Base-by-base conservation (phyloP, 2,113 vertebrate genomes). In the Myrmophylax atrothorax region DNA sequence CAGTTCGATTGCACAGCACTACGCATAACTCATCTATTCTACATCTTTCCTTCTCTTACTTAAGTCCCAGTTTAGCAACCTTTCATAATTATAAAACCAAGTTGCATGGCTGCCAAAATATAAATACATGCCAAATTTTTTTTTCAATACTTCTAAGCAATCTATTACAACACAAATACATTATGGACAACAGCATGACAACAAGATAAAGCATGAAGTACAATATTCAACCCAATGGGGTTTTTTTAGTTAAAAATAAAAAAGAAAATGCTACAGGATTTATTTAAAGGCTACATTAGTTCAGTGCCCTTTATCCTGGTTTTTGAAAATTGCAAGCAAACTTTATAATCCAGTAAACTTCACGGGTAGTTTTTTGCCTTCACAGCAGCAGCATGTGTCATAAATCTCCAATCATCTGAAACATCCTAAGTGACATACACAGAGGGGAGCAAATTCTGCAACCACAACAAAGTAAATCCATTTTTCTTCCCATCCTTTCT, bases 301-400 rank as follows among this genome's bases (percentile, higher is more conserved):
- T 78, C 67, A 47, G 6, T 42, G n/a, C 6, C 25, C 56, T 91
- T 70, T 59, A 50, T 25, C 20, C n/a, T 12, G 25, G 3, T 1
- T 67, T 83, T 92, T 90, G 60, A 3, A 28, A 73, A 80, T 67
- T 59, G 66, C 19, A 73, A 81, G 42, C 18, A 88, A 78, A 91
- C 89, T 75, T 75, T 79, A 66, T 78, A 84, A 93, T 69, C 35
- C 40, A 77, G 59, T 73, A 77, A 83, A 84, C 14, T 80, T 69
- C 6, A 14, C 56, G 24, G 22, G 37, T 2, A 53, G 20, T 24
- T 26, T 90, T 87, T 70, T 4, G 3, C 40, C 40, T 91, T 73
- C 35, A 35, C 49, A 84, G 70, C 52, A 84, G 70, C n/a, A 85
- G 35, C 16, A 38, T 5, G n/a, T 14, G 5, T 46, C 79, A 83